Conservation (phyloP, 2,797 vertebrate species). For the Amphiprion clarkii region DNA sequence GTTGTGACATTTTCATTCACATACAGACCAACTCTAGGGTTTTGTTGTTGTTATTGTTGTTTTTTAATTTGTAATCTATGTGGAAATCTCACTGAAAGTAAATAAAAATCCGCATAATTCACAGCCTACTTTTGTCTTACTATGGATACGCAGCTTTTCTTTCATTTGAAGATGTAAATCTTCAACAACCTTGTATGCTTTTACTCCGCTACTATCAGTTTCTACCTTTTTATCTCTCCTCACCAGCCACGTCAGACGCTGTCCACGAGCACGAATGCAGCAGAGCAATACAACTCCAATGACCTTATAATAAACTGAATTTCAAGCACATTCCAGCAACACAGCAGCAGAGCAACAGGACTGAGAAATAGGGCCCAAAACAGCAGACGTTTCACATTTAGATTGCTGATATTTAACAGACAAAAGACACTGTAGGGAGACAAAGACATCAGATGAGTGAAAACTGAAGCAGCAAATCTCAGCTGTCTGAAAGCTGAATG, state of each 20-base stretch:
- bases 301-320: neutral
- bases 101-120: neutral
- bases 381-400: neutral
- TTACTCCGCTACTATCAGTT: neutral
- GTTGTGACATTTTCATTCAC: neutral
- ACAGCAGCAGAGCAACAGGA: neutral
- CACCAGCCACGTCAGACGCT: neutral
- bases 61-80: neutral
- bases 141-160: conserved; percentile 3
- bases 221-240: neutral
- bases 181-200: neutral
- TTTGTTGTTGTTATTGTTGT: neutral
- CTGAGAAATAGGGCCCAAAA: neutral
- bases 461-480: neutral
- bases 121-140: neutral
- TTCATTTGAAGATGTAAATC: neutral
- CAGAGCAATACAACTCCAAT: neutral
- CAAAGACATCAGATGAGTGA: neutral
- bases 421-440: neutral
- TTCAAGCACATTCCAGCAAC: neutral
- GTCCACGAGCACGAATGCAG: neutral
- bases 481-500: neutral
- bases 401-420: no score
- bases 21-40: neutral
- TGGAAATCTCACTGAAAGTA: neutral